These are phyloP conservation scores for Orestias chungarensis DNA, from an alignment of 2,797 vertebrate species.

Conservation along the genomic window DNA sequence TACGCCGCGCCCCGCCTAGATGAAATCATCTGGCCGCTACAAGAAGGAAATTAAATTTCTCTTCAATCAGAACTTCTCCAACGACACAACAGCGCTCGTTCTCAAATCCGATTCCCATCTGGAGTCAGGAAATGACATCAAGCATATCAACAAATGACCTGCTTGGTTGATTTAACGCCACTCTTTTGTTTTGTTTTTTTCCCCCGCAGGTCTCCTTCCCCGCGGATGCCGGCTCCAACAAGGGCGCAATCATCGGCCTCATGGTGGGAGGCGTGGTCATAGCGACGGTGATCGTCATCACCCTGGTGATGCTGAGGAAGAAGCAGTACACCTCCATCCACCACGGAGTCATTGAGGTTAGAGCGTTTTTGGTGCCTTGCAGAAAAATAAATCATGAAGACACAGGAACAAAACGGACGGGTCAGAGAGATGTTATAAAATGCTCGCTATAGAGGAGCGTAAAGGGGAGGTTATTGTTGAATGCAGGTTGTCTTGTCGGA, in stretches of 20 bases:
- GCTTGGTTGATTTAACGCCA: background rate
- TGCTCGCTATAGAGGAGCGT: too few species aligned
- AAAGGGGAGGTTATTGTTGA: too few species aligned
- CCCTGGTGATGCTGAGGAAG: constrained; percentile 98
- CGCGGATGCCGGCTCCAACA: constrained; percentile 96
- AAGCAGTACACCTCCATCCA: constrained; percentile 99
- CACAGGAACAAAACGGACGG: too few species aligned
- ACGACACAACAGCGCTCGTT: background rate
- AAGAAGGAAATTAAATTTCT: constrained; percentile 1
- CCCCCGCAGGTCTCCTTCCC: constrained; percentile 92
- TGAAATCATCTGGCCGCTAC: constrained; percentile 7
- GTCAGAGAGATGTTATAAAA: too few species aligned
- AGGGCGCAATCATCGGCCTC: constrained; percentile 97
- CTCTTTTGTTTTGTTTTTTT: background rate
- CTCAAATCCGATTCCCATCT: background rate
- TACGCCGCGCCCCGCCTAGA: constrained; percentile 9
- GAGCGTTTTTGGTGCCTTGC: background rate
- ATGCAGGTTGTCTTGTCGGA: too few species aligned
- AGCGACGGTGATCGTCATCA: constrained; percentile 98
- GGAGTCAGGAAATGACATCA: too few species aligned
- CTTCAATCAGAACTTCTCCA: background rate
- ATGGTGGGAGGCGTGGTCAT: constrained; percentile 99
- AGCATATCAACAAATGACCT: background rate
- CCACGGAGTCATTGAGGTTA: constrained; percentile 97
- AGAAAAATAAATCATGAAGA: background rate